phyloP scores from a whole-genome alignment of 2,888 invertebrate genomes.

The Lumbricus terrestris region DNA sequence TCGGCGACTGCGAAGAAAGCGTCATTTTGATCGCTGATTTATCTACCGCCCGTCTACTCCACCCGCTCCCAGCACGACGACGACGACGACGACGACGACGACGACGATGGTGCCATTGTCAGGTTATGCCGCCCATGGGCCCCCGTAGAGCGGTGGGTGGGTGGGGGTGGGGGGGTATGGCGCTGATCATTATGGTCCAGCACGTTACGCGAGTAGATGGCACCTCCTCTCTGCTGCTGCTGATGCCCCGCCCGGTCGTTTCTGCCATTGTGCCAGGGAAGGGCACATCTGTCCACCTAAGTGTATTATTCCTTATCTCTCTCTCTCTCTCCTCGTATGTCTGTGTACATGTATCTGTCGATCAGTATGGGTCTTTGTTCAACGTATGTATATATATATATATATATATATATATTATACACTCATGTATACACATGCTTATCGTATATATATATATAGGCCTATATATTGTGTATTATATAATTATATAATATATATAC shows the following conservation, averaged over 20 bases:
- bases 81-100: no score
- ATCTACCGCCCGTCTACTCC: neutral
- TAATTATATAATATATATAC: no score
- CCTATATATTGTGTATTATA: no score
- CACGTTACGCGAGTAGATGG: neutral
- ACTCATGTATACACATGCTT: no score
- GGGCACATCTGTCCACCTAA: neutral
- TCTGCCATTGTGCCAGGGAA: neutral
- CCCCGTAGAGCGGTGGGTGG: neutral
- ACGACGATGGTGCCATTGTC: neutral
- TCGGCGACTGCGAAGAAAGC: neutral
- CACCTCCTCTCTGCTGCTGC: neutral
- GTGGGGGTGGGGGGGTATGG: neutral
- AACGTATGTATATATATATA: no score
- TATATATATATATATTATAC: no score
- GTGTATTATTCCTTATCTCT: neutral
- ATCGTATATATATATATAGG: no score
- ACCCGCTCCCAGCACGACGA: no score
- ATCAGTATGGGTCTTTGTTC: neutral
- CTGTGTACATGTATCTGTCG: no score
- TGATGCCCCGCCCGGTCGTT: neutral
- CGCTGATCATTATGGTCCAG: neutral
- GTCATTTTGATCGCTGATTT: constrained; percentile 13
- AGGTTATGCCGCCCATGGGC: constrained; percentile 3
- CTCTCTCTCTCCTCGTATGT: neutral